Conservation (phyloP, 2,113 vertebrate species). For the Chloropsis hardwickii region DNA sequence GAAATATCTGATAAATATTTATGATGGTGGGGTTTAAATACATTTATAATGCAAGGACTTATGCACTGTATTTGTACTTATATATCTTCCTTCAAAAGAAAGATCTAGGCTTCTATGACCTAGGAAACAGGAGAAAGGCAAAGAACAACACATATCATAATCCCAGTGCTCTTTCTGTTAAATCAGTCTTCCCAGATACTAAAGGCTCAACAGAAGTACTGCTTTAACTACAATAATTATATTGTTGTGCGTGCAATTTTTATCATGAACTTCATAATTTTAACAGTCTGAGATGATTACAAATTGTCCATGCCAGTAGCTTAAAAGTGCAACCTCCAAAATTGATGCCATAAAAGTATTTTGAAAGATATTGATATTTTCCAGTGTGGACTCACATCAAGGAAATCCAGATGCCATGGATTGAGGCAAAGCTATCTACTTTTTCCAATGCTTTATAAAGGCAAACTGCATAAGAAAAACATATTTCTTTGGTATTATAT, state of each 20-base stretch:
- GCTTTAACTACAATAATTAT: neutral
- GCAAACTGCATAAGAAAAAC: neutral
- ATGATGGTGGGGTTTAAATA: neutral
- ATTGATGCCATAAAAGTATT: neutral
- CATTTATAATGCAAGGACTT: neutral
- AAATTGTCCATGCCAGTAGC: neutral
- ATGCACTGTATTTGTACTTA: neutral
- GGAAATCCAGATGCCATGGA: neutral
- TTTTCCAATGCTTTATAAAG: neutral
- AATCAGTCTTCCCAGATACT: neutral
- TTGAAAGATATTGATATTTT: neutral
- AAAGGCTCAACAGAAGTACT: neutral
- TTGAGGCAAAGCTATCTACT: neutral
- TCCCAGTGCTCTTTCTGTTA: neutral
- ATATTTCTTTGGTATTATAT: neutral
- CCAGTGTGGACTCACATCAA: neutral
- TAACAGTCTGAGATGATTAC: neutral
- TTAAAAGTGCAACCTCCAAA: neutral
- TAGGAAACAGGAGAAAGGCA: neutral
- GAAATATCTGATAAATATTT: neutral
- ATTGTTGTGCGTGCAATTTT: neutral
- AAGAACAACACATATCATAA: neutral
- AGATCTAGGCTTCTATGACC: neutral
- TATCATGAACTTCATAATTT: neutral
- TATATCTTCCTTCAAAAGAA: neutral